Evolutionary conservation across 2,888 invertebrate genomes (phyloP), one percentile per base, ranked within the genome.

Genomic region (Coecobrya sp.): DNA sequence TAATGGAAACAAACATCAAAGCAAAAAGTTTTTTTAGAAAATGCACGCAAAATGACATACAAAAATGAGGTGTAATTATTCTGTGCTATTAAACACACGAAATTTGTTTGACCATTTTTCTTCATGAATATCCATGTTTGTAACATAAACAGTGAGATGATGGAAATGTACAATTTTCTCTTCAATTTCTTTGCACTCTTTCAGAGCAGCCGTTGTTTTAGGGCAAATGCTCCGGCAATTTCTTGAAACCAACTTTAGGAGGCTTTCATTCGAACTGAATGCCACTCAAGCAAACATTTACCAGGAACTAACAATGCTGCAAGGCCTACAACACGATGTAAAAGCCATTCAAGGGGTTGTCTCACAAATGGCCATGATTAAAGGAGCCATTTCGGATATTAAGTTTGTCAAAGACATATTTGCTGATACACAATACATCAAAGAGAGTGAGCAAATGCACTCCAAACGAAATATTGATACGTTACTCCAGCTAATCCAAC

Each of bases 161-260:
- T 36, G 2, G 49, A 45, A 1, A 27, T 79, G 27, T 68, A 19
- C n/a, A 19, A 19, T 25, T 25, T 65, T 19, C 19, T 65, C 10
- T 11, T 65, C 10, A 2, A 25, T 65, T 10, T 19, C n/a, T 65
- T 36, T 65, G n/a, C 19, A 52, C 52, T 52, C 10, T 52, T 86
- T 36, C 36, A 91, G 91, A 16, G 85, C 92, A 19, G 92, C 89
- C n/a, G 92, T 89, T 22, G 76, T 92, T 68, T 52, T 91, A 19
- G 92, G 92, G 16, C 92, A 92, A 89, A 89, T 92, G 82, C 62
- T 92, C 5, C 27, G 92, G n/a, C 89, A 92, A 27, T 92, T 92
- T 73, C 82, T 92, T 11, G 92, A 92, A 84, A 68, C 85, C 5
- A 89, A 89, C 81, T 92, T 92, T 89, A 86, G 92, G n/a, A 76